Base-by-base conservation (phyloP, 1,140 invertebrate genomes). In the Calliopsis andreniformis region DNA sequence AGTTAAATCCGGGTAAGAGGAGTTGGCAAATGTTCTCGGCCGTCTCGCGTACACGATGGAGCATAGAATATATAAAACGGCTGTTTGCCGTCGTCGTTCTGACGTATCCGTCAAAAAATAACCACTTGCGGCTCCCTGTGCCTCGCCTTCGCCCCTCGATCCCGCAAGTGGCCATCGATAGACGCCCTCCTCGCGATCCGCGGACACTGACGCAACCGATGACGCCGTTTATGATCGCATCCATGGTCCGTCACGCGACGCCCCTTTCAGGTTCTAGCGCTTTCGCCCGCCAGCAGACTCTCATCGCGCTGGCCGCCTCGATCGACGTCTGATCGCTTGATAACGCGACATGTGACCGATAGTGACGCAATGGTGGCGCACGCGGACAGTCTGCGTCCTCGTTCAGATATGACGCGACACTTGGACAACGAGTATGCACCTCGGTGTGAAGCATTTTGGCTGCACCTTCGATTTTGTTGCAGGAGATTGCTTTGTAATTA, bases 61-160 rank as follows among this genome's bases (percentile, higher is more conserved):
- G 53, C 51, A 67, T 59, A 62, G 76, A 32, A 66, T 78, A n/a
- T n/a, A n/a, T n/a, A 39, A 64, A 80, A 58, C 32, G 62, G 47
- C 25, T 67, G 23, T 55, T 56, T 28, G 63, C 35, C 32, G 69
- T n/a, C 49, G 45, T 76, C 56, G 28, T 67, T 47, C 67, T 75
- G 70, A 82, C 66, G 70, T 82, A 51, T 76, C 69, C 43, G 47
- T 77, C 80, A 82, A 82, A 82, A 83, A 83, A 82, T 83, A 82
- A 82, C 82, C 82, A 83, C 76, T 82, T 82, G 66, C 61, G 58
- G 30, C 62, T 55, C 43, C 43, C 45, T 4, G 53, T 30, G 25
- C 32, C 53, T 58, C 51, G 45, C 56, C 61, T 61, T 23, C 43
- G 58, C 49, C 28, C 62, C 20, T 43, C 12, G 20, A 14, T 55